A percentile compares a stretch with the other conserved stretches of the same genome.
Evolutionary conservation across 1,140 invertebrate genomes (phyloP).

Genomic region (Drosophila ogumai): DNA sequence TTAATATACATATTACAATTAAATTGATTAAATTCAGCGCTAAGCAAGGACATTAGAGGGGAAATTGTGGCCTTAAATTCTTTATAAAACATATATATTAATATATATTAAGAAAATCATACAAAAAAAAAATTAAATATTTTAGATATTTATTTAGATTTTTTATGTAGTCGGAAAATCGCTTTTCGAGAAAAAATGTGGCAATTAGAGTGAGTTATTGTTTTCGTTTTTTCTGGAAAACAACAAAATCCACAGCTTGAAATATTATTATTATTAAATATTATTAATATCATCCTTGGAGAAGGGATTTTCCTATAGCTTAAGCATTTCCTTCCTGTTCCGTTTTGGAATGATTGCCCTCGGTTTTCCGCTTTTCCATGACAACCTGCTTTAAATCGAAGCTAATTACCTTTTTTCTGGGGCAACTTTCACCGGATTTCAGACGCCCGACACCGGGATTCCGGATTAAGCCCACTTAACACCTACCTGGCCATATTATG

Average conservation of each 20-base stretch:
- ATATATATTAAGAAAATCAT: not conserved
- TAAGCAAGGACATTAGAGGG: not conserved
- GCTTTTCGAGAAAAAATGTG: not conserved
- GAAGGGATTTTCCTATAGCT: conserved; percentile 53
- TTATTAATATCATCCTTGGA: no score
- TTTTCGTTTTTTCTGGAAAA: not conserved
- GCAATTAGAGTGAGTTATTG: not conserved
- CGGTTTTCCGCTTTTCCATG: conserved; percentile 28
- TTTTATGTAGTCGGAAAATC: conserved; percentile 2
- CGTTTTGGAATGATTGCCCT: conserved; percentile 52
- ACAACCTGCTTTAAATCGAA: conserved; percentile 27
- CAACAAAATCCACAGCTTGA: conserved; percentile 16
- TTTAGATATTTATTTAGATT: not conserved
- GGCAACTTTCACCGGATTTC: not conserved
- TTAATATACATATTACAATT: not conserved
- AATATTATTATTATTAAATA: conserved; percentile 11
- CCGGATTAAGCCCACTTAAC: conserved; percentile 28
- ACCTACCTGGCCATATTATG: conserved; percentile 32
- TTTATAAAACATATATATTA: no score
- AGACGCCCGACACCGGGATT: not conserved
- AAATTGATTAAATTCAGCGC: not conserved
- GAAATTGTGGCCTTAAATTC: not conserved
- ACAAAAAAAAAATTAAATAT: not conserved
- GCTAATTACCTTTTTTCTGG: conserved; percentile 20
- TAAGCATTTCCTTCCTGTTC: conserved; percentile 70